Evolutionary conservation across 2,888 invertebrate genomes (phyloP).

Genomic region (Theretra japonica): DNA sequence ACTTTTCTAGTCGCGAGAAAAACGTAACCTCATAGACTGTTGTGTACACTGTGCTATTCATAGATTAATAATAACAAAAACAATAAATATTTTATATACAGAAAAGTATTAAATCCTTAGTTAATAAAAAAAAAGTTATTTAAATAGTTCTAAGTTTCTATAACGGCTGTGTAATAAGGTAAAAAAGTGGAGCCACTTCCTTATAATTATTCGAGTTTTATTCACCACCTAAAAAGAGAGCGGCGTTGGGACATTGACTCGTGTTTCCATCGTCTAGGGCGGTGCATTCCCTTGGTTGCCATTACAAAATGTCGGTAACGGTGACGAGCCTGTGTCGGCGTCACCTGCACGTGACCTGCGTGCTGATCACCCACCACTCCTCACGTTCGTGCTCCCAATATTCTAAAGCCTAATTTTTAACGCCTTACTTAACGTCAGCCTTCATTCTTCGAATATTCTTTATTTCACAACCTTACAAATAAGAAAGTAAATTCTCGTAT

Average conservation of each 20-base stretch:
- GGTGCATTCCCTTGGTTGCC: constrained; percentile 62
- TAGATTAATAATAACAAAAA: no score
- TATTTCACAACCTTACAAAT: constrained; percentile 21
- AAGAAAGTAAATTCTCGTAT: constrained; percentile 21
- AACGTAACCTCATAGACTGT: no score
- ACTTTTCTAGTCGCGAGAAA: no score
- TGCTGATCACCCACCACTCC: constrained; percentile 39
- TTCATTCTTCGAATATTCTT: constrained; percentile 29
- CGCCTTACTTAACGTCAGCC: constrained; percentile 42
- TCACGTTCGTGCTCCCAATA: constrained; percentile 26
- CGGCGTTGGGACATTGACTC: constrained; percentile 66
- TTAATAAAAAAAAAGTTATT: no score
- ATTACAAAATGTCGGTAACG: constrained; percentile 78
- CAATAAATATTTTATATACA: no score
- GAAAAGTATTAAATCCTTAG: no score
- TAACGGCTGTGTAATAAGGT: not conserved
- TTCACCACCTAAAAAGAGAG: constrained; percentile 11
- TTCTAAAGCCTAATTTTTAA: constrained; percentile 46
- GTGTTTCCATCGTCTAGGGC: constrained; percentile 58
- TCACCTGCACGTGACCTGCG: constrained; percentile 60
- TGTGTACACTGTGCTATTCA: no score
- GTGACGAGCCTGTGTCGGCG: constrained; percentile 54
- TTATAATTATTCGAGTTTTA: constrained; percentile 15
- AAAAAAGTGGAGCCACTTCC: not conserved
- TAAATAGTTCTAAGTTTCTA: no score